Percentiles rank a stretch among this genome's conserved stretches.
Evolutionary conservation across 2,797 vertebrate species (phyloP).

Genomic region (Eulemur coronatus): DNA sequence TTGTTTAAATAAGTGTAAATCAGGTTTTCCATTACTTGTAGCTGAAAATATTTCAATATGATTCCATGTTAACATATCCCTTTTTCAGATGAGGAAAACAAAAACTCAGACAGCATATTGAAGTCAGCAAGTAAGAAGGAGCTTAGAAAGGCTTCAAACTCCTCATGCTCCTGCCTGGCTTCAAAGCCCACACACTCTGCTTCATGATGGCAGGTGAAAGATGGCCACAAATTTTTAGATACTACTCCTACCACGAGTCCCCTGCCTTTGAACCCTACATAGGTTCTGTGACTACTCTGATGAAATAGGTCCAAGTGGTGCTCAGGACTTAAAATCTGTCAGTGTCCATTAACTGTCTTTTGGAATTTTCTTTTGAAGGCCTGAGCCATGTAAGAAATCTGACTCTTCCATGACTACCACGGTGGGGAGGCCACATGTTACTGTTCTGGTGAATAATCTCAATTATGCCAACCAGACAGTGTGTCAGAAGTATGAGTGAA

Average conservation of each 20-base stretch:
- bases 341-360: not conserved
- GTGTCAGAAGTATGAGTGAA: not conserved
- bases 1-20: not conserved
- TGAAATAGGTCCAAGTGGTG: not conserved
- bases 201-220: not conserved
- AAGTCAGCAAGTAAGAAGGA: not conserved
- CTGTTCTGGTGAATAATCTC: not conserved
- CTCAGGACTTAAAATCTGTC: not conserved
- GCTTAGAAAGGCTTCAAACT: not conserved
- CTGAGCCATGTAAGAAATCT: not conserved
- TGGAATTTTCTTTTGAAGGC: not conserved
- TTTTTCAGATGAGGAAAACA: not conserved
- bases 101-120: not conserved
- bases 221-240: not conserved
- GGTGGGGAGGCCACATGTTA: not conserved
- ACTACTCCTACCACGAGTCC: not conserved
- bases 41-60: not conserved
- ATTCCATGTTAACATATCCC: not conserved
- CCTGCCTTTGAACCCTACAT: not conserved
- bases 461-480: not conserved
- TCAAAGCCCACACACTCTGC: rapidly evolving
- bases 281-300: not conserved
- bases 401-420: not conserved
- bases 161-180: not conserved
- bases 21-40: not conserved